Evolutionary conservation across 2,888 invertebrate species (phyloP).

Genomic region (Mythimna vitellina): DNA sequence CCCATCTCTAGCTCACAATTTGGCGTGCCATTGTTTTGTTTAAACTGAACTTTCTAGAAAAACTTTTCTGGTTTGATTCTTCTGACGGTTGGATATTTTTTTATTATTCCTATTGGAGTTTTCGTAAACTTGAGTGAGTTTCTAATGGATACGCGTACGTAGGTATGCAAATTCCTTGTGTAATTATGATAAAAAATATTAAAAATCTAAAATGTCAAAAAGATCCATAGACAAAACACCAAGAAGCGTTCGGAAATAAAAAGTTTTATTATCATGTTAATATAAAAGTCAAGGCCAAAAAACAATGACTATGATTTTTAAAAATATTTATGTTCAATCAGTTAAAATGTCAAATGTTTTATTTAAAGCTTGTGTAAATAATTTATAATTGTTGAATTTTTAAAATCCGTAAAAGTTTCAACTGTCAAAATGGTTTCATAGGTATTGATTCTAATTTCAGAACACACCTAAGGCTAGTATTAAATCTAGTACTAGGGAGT

Average conservation of each 20-base stretch:
- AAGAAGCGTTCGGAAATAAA: not conserved
- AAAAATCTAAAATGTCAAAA: constrained; percentile 33
- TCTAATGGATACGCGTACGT: too few relatives aligned
- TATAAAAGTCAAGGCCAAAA: rapidly evolving
- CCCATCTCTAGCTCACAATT: too few relatives aligned
- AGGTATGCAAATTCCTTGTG: too few relatives aligned
- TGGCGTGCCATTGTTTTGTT: too few relatives aligned
- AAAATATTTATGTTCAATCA: not conserved
- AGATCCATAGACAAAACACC: constrained; percentile 34
- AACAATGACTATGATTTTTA: too few relatives aligned
- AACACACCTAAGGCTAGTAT: constrained; percentile 26
- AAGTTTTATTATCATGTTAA: rapidly evolving
- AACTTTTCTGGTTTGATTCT: too few relatives aligned
- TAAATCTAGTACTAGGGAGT: not conserved
- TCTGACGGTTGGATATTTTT: too few relatives aligned
- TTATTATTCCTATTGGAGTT: too few relatives aligned
- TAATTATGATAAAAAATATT: too few relatives aligned
- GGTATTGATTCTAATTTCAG: constrained; percentile 3
- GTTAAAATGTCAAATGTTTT: not conserved
- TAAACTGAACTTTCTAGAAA: too few relatives aligned
- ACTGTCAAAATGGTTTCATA: not conserved
- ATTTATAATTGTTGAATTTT: not conserved
- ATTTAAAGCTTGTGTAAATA: rapidly evolving
- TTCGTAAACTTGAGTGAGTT: too few relatives aligned
- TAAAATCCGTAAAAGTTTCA: not conserved